phyloP scores from a whole-genome alignment of 2,113 vertebrate species.

The Psammodynastes pulverulentus region DNA sequence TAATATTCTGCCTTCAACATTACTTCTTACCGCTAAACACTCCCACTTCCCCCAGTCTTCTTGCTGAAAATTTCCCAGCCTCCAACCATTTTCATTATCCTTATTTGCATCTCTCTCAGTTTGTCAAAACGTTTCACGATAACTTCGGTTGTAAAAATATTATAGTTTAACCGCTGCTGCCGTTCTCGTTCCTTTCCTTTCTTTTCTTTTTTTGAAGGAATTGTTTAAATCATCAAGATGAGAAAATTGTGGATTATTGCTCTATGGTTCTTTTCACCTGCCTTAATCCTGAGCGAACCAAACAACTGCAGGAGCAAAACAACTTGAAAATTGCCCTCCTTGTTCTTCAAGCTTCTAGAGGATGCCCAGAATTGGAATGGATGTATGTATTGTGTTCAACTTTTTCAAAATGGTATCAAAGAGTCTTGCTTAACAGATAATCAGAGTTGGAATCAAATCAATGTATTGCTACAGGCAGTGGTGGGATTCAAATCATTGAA shows the following conservation, averaged over 20 bases:
- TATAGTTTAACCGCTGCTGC: background rate
- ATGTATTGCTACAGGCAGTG: too few species aligned
- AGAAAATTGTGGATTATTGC: constrained; percentile 78
- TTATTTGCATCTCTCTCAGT: background rate
- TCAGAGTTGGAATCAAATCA: too few species aligned
- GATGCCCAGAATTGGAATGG: constrained; percentile 85
- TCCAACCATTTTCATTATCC: background rate
- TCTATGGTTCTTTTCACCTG: constrained; percentile 91
- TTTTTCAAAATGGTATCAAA: background rate
- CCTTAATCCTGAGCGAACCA: constrained; percentile 76
- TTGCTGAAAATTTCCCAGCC: background rate
- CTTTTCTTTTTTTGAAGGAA: constrained; percentile 54
- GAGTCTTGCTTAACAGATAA: too few species aligned
- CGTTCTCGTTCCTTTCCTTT: background rate
- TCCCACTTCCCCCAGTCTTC: background rate
- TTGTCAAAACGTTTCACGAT: background rate
- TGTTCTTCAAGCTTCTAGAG: constrained; percentile 79
- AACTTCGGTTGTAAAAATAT: background rate
- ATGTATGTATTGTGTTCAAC: constrained; percentile 73
- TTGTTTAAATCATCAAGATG: constrained; percentile 77
- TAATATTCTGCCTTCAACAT: background rate
- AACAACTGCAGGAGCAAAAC: constrained; percentile 69
- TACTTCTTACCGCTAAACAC: background rate
- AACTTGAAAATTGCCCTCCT: constrained; percentile 72
- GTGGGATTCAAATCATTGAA: too few species aligned